A percentile compares a stretch with the other conserved stretches of the same genome.
Conservation (phyloP, 2,113 vertebrate genomes). For the Cyprinus carpio region DNA sequence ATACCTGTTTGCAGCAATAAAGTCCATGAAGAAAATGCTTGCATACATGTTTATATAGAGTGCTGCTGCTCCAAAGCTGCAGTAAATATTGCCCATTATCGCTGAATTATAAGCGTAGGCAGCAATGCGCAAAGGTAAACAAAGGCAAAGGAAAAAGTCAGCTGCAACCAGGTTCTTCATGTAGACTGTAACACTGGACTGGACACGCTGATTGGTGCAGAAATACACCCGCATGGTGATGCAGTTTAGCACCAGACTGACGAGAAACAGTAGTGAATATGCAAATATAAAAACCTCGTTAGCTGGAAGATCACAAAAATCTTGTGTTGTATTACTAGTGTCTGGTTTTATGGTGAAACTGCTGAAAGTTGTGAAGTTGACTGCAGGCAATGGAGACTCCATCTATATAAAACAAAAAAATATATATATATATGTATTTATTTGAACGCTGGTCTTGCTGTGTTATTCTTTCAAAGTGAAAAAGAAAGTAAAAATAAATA, state of each 20-base stretch:
- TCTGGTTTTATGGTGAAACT: background rate
- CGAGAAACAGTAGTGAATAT: conserved; percentile 65
- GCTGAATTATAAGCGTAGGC: conserved; percentile 52
- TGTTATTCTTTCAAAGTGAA: too few relatives aligned
- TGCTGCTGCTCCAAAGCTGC: conserved; percentile 61
- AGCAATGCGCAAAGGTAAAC: conserved; percentile 64
- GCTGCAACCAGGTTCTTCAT: conserved; percentile 73
- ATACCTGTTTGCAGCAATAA: too few relatives aligned
- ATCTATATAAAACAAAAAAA: background rate
- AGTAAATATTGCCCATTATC: conserved; percentile 61
- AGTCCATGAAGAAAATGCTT: conserved; percentile 79
- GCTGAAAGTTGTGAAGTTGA: background rate
- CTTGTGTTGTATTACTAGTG: background rate
- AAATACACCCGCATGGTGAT: conserved; percentile 71
- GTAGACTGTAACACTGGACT: conserved; percentile 66
- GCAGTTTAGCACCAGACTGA: conserved; percentile 69
- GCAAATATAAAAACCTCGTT: conserved; percentile 59
- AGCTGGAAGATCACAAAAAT: background rate
- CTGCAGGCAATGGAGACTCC: background rate
- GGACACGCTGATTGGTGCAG: conserved; percentile 44
- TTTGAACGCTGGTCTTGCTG: too few relatives aligned
- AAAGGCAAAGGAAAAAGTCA: conserved; percentile 73
- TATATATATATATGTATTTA: too few relatives aligned
- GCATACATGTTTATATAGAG: conserved; percentile 79
- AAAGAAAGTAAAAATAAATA: too few relatives aligned